Conservation (phyloP, 2,113 vertebrate genomes). For the Rhizomys pruinosus region DNA sequence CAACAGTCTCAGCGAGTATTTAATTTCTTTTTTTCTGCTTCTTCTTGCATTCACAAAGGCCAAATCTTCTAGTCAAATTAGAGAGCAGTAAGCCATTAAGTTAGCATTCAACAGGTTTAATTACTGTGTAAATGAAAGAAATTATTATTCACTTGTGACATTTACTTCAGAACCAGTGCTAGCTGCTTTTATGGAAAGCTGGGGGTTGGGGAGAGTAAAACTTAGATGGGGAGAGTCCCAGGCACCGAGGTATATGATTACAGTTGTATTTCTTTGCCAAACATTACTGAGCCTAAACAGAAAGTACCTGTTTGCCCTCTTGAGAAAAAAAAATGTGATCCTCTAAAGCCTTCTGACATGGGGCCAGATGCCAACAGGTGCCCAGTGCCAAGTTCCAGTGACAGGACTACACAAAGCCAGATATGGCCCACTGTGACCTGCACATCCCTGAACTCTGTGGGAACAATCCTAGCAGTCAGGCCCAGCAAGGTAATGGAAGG, state of each 20-base stretch:
- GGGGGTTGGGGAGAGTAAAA: slow-evolving; percentile 36
- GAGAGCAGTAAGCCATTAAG: slow-evolving; percentile 82
- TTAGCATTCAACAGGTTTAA: slow-evolving; percentile 87
- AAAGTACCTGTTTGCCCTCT: slow-evolving; percentile 87
- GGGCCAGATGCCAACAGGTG: slow-evolving; percentile 82
- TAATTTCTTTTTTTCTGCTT: slow-evolving; percentile 70
- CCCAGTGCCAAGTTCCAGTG: slow-evolving; percentile 70
- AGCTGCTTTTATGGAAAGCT: slow-evolving; percentile 81
- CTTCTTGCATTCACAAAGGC: slow-evolving; percentile 81
- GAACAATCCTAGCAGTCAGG: slow-evolving; percentile 83
- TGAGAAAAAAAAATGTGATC: slow-evolving; percentile 86
- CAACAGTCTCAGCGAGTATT: slow-evolving; percentile 73
- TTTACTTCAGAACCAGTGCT: slow-evolving; percentile 84
- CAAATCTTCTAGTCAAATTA: slow-evolving; percentile 83
- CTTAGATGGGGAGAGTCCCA: slow-evolving; percentile 40
- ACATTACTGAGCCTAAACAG: slow-evolving; percentile 88
- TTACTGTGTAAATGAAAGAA: slow-evolving; percentile 88
- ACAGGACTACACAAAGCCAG: slow-evolving; percentile 84
- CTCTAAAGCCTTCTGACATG: slow-evolving; percentile 81
- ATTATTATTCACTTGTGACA: slow-evolving; percentile 88
- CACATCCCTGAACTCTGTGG: slow-evolving; percentile 86
- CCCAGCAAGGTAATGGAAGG: slow-evolving; percentile 83
- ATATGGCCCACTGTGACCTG: slow-evolving; percentile 75
- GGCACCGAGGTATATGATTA: slow-evolving; percentile 84
- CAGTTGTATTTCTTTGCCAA: slow-evolving; percentile 86